Evolutionary conservation across 2,888 invertebrate genomes (phyloP), one percentile per base, ranked within the genome.

Genomic region (Papilio elwesi): DNA sequence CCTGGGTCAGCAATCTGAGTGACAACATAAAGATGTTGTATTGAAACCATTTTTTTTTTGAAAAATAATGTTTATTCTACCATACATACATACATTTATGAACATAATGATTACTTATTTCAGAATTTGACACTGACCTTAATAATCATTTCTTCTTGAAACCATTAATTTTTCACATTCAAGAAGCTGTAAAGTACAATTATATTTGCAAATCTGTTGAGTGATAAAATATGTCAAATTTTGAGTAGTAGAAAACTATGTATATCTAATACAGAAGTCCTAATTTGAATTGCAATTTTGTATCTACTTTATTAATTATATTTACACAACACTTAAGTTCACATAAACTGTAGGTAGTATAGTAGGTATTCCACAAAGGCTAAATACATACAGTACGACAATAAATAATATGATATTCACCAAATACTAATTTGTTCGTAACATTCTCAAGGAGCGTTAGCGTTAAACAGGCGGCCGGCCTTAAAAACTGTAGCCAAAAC

Each of bases 41-140:
- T 38, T 59, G 12, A 59, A 59, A 59, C 59, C 3, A 59, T 2
- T 1, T 16, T 64, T 16, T 64, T 47, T 63, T 68, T 68, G 9
- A 48, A 68, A 68, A 57, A 68, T 57, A 55, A 47, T n/a, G 8
- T 68, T 68, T 68, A 68, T 68, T 68, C 57, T 68, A 68, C 26
- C 26, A 26, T 26, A 26, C 26, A 26, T 26, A 26, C 57, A 43
- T 57, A 57, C 48, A 57, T 26, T 16, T 12, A 68, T 26, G 12
- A 57, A 48, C 13, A 13, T 26, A 68, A 57, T 66, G 7, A 57
- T 68, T 68, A 53, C 13, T 55, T 15, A 38, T 52, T 51, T 65
- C 26, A 51, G 36, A 66, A n/a, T 53, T 36, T 53, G 10, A 43
- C 52, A 53, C 38, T 38, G 59, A 59, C 13, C 38, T 59, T 26